Evolutionary conservation across 2,113 vertebrate genomes (phyloP), one percentile per base, ranked within the genome.

Genomic region (Vidua macroura): DNA sequence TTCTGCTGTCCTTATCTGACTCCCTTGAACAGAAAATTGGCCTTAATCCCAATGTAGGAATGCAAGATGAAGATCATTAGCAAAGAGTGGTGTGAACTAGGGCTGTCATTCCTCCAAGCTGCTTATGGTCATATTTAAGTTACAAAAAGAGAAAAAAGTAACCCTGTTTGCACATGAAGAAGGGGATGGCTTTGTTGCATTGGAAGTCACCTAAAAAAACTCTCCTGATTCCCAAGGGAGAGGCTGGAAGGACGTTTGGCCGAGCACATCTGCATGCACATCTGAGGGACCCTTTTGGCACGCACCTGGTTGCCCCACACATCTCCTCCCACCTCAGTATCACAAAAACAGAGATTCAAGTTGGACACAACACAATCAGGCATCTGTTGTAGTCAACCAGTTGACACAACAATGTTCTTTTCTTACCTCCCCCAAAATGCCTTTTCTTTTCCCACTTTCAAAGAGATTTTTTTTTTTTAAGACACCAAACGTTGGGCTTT

Each of bases 271-370:
- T 35, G 9, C 13, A 10, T 4, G 13, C 22, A 53, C 19, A 13
- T 9, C n/a, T 58, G 5, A 18, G 23, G 21, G 23, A 46, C 13
- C 3, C 17, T 83, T 87, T 66, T 19, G 13, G 35, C 24, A 56
- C 15, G 8, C 1, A 3, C 1, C 1, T 46, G 1, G 6, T 12
- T 46, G 6, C 43, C 35, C 23, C 39, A n/a, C 31, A 37, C 8
- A 9, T n/a, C 21, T 79, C 15, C 55, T 41, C 63, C 59, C 41
- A 28, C 39, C 62, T 82, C 53, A 43, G 11, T 4, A 5, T 44
- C 37, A 41, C 37, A n/a, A 67, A 81, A 86, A 10, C 51, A 78
- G 25, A 43, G 43, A 68, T 63, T 67, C 48, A 8, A 41, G 60
- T 2, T 15, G 14, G 12, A 13, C 60, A 48, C 2, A 11, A 35